Conservation (phyloP, 2,888 invertebrate genomes). For the Psylliodes chrysocephalus region DNA sequence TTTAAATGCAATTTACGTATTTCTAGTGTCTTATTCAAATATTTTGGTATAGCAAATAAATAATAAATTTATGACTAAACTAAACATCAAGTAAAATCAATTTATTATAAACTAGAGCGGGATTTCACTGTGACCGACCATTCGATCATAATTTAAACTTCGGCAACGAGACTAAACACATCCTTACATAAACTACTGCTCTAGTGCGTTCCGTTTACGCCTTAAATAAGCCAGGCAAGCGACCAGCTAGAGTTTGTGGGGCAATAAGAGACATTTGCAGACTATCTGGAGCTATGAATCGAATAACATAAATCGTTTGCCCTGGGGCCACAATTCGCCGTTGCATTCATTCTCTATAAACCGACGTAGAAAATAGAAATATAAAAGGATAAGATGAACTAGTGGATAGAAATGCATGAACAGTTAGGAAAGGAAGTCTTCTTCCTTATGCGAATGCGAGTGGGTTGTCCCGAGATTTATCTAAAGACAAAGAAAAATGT, state of each 20-base stretch:
- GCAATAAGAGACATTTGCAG: constrained; percentile 19
- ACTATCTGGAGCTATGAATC: constrained; percentile 22
- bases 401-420: constrained; percentile 6
- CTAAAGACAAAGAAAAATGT: no score
- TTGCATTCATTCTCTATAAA: constrained; percentile 13
- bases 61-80: no score
- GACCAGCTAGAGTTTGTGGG: constrained; percentile 9
- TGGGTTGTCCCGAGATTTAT: neutral
- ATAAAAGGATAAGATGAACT: constrained; percentile 12
- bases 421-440: constrained; percentile 11
- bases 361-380: constrained; percentile 1
- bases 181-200: constrained; percentile 5
- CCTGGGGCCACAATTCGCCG: constrained; percentile 13
- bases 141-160: no score
- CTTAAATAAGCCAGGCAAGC: constrained; percentile 9
- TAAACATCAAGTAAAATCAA: no score
- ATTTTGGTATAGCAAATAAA: no score
- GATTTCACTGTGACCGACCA: no score
- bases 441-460: neutral
- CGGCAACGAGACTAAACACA: no score
- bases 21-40: no score
- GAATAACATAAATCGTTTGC: constrained; percentile 21
- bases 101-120: no score
- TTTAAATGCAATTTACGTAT: no score
- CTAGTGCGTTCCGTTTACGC: constrained; percentile 6